Base-by-base conservation (phyloP, 2,113 vertebrate genomes). In the Abramis brama region DNA sequence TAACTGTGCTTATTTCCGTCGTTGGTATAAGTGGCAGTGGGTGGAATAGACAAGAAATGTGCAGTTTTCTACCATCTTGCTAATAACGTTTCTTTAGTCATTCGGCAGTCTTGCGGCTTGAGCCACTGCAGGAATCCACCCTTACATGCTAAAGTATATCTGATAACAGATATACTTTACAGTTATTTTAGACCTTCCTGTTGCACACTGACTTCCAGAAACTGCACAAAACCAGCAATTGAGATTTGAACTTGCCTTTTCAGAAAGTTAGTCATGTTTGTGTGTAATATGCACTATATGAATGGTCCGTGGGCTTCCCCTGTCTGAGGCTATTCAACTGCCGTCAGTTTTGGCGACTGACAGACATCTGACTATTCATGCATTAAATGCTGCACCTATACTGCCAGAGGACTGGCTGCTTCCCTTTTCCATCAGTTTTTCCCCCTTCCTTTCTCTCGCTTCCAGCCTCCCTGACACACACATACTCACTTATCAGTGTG, bases 311-410 rank as follows among this genome's bases (percentile, higher is more conserved):
- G 5, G 70, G 70, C 70, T 47, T 74, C 15, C 45, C 15, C 33
- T 33, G 47, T 76, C 47, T 5, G 13, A 55, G 15, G 74, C 74
- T 33, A 15, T 74, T 47, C 23, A 74, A 45, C 36, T 43, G 43
- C 21, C 52, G 47, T 55, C 74, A 77, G 74, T 25, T 50, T 27
- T 55, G 47, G 47, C n/a, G 25, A 77, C 75, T 77, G 75, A 55
- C 75, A 55, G 75, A 77, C 25, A 55, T 77, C 47, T 55, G 74
- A 55, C 47, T 55, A 55, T 55, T 47, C 71, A 25, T 74, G 43
- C 71, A 25, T 74, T 27, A 74, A 74, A 74, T 47, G 43, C 43
- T 47, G 23, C 43, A 15, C 71, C 71, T 47, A 36, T 36, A 74
- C 23, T 25, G 12, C 43, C 43, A 74, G n/a, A 25, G 23, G 43